Evolutionary conservation across 2,113 vertebrate species (phyloP), one percentile per base, ranked within the genome.

Genomic region (Cyprinodon brontotheroides): DNA sequence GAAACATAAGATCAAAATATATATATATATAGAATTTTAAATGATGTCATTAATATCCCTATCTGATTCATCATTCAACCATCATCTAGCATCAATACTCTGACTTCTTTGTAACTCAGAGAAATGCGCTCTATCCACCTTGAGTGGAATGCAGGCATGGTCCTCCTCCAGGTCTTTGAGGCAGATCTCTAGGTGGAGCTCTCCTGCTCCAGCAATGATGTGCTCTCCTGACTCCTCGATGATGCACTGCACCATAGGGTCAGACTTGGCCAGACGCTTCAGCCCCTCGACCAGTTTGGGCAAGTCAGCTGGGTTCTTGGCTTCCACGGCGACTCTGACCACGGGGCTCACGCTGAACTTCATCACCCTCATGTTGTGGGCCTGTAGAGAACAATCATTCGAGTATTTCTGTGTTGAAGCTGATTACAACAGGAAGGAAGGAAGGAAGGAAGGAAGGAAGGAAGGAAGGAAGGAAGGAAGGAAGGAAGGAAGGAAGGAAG

Each of bases 201-300:
- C 97, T 0, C 97, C 97, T 0, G 97, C 97, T 0, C 97, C 97
- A 0, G 97, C 97, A 0, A 99, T 94, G 92, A 99, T 99, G 90
- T 99, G 97, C 91, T 99, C 97, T 0, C 97, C 97, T 0, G 97
- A 98, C 90, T 99, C 97, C 88, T 99, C 97, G 0, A 98, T 98
- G 92, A 98, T 97, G 77, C 97, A 99, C 95, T 99, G 97, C 90
- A 99, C 97, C 97, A 99, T 99, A 47, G 97, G 97, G 85, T 99
- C 97, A 0, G 97, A 98, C 89, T 98, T 98, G 87, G 97, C 97
- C 81, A 98, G 91, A 38, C 97, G 95, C 62, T 99, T 99, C 79
- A 99, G 90, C 0, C 97, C 97, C 83, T 99, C 97, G 70, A 99
- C 97, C 85, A 99, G 93, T 80, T 99, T 98, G 83, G 97, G 97